Percentiles rank a stretch among this genome's conserved stretches.
These are phyloP conservation scores for Nudaria mundana DNA, from an alignment of 2,888 invertebrate species.

Conservation along the genomic window DNA sequence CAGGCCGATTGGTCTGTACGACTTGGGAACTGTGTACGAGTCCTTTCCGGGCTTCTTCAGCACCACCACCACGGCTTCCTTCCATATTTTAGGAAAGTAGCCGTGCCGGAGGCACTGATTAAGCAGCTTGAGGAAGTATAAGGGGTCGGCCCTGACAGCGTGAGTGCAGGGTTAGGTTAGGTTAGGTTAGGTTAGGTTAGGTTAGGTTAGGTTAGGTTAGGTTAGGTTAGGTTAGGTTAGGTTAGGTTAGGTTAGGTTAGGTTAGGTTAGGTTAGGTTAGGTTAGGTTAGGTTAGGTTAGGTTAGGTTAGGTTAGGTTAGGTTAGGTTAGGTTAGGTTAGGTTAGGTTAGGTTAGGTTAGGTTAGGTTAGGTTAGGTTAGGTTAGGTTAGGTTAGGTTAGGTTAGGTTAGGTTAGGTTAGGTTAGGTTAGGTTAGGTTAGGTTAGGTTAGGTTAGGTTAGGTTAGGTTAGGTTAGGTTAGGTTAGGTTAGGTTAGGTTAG, in stretches of 20 bases:
- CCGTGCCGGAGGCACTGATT: too few relatives aligned
- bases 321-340: conserved; percentile 1
- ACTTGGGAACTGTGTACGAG: too few relatives aligned
- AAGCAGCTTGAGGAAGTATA: too few relatives aligned
- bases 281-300: conserved; percentile 7
- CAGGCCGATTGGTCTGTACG: too few relatives aligned
- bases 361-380: conserved; percentile 5
- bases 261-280: conserved; percentile 22
- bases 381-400: conserved; percentile 6
- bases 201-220: too few relatives aligned
- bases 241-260: too few relatives aligned
- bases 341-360: conserved; percentile 6
- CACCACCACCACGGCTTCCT: too few relatives aligned
- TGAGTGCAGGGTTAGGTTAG: conserved; percentile 9
- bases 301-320: neutral
- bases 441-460: conserved; percentile 4
- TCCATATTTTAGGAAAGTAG: too few relatives aligned
- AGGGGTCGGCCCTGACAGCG: too few relatives aligned
- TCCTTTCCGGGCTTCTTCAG: too few relatives aligned
- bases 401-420: conserved; percentile 4
- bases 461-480: conserved; percentile 5
- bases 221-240: too few relatives aligned
- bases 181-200: conserved; percentile 3
- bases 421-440: conserved; percentile 6
- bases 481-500: neutral